Evolutionary conservation across 2,888 invertebrate genomes (phyloP), one percentile per base, ranked within the genome.

Genomic region (Diarsia brunnea): DNA sequence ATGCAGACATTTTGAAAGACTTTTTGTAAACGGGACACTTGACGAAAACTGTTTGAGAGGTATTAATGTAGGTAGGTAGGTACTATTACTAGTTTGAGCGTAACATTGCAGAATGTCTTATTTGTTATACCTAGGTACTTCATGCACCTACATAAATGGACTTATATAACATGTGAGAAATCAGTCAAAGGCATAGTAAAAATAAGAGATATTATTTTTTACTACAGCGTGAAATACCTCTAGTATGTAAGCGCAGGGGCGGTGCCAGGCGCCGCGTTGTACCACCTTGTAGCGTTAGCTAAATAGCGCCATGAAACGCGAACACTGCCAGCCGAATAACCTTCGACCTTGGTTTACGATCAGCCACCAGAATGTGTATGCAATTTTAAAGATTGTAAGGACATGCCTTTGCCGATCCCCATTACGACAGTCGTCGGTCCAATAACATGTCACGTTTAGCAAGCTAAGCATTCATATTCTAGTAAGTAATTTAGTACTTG

Each of bases 301-400:
- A 79, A 86, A 89, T 84, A 82, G 75, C 76, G 67, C 75, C 79
- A 75, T 80, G 81, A 84, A 88, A 84, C 85, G 77, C 87, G 78
- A 87, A 80, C 83, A 78, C 68, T 80, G 82, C 49, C 81, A 85
- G 81, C 81, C 66, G 60, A 73, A 88, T 90, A 91, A 93, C 93
- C 93, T 93, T 91, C 92, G 91, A 92, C 93, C 93, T 93, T 93
- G 92, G 82, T 89, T 87, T 88, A 86, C 81, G 84, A 81, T 76
- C 43, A 69, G 60, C 60, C 66, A 60, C 61, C 61, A 70, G 51
- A 85, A 82, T 79, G 85, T 74, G 66, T 70, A 60, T 81, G 72
- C 74, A 86, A 83, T 65, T 76, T 79, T 69, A 58, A 19, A 14
- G 14, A n/a, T n/a, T n/a, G n/a, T n/a, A n/a, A n/a, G n/a, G n/a